Evolutionary conservation across 2,888 invertebrate genomes (phyloP), one percentile per base, ranked within the genome.

Genomic region (Anticlea derivata): DNA sequence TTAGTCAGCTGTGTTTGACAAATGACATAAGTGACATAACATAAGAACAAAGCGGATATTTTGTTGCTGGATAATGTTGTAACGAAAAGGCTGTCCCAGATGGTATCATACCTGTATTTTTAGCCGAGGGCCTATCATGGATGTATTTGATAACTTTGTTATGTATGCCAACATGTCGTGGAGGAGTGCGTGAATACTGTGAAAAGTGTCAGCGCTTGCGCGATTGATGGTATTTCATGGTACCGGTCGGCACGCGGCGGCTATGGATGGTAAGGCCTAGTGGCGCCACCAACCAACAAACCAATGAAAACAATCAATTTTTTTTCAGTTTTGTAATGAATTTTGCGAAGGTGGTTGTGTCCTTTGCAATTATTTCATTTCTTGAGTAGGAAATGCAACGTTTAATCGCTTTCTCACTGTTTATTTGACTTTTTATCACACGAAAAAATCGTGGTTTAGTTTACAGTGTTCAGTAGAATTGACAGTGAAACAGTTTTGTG

Each of bases 261-360:
- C n/a, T n/a, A n/a, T n/a, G n/a, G n/a, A n/a, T n/a, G n/a, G 13
- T 49, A 30, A 35, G 6, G 34, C 4, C 22, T 29, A 57, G 66
- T 70, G 60, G 73, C 73, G 75, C 73, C 69, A 52, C 49, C 61
- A 49, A 49, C 5, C 7, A 7, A 5, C 2, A 11, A 23, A 13
- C 2, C 20, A 1, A 1, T 22, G 6, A 8, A 1, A 2, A 4
- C 29, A 29, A 0, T 46, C 50, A 50, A 52, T 50, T 55, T 63
- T 65, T 67, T 66, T 73, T 75, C 78, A 89, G 89, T 89, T 87
- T 86, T 81, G 50, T 81, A 80, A 73, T 75, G 81, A 80, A 80
- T 83, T 84, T 82, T 75, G 73, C 69, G 65, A 74, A 58, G 73
- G 72, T 56, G 83, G 84, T 71, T 75, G 87, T 80, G 80, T 75